Base-by-base conservation (phyloP, 2,113 vertebrate genomes). In the Meleagris gallopavo region DNA sequence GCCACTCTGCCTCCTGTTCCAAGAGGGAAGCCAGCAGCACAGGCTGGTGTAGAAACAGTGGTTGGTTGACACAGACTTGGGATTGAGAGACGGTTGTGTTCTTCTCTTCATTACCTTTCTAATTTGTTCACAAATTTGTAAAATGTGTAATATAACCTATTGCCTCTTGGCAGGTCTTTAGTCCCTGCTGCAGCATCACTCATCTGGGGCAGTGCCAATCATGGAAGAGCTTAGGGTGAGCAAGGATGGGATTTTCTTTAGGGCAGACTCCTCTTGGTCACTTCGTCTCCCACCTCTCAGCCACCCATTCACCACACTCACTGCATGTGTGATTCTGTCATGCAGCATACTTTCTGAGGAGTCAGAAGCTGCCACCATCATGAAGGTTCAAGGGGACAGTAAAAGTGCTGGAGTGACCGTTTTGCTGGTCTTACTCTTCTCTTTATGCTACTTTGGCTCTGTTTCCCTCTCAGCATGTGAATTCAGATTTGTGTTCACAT, bases 141-240 rank as follows among this genome's bases (percentile, higher is more conserved):
- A 29, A 30, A 16, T 0, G 0, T 27, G 4, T 46, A 15, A 52
- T 38, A 70, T 36, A 66, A 16, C 17, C 13, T 72, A 2, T 22
- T 70, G 18, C 12, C 30, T 83, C 77, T 67, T 55, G 60, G 41
- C 32, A n/a, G 0, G 0, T 18, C 4, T 54, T 66, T 62, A 70
- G 30, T 80, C 76, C 19, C 11, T 2, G 1, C 13, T 46, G 38
- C 22, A 75, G 30, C 66, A 27, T 54, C 8, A 13, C 18, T 64
- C 0, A 2, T 3, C 55, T 46, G 13, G 2, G 16, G 5, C 22
- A 40, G 27, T n/a, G 46, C 41, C 73, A 74, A 36, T 13, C 30
- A 34, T 66, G 30, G 18, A 5, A 5, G 2, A 30, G 13, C 10
- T 57, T 52, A 65, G 20, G 18, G 9, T 32, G 18, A 71, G 55